phyloP scores from a whole-genome alignment of 1,140 invertebrate genomes.

The Phymorhynchus buccinoides region DNA sequence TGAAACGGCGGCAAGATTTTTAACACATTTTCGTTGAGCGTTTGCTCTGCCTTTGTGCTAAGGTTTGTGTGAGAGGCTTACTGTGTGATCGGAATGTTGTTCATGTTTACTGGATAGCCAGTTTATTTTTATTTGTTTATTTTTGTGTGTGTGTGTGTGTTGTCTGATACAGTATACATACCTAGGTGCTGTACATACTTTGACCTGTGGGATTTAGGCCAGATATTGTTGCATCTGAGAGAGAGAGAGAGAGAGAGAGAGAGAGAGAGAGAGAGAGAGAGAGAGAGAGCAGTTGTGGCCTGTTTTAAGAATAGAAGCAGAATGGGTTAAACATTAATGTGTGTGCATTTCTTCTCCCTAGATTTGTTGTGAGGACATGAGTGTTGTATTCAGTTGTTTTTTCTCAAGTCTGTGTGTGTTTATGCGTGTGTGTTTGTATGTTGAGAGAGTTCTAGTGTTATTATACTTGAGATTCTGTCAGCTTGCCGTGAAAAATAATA shows the following conservation, averaged over 20 bases:
- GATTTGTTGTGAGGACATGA: too few relatives aligned
- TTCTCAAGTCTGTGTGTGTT: neutral
- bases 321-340: too few relatives aligned
- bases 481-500: too few relatives aligned
- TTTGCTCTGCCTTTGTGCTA: neutral
- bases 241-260: neutral
- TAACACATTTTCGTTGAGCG: neutral
- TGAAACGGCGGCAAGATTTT: neutral
- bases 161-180: too few relatives aligned
- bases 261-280: too few relatives aligned
- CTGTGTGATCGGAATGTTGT: neutral
- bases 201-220: constrained; percentile 20
- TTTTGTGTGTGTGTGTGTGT: neutral
- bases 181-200: neutral
- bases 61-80: neutral
- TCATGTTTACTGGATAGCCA: neutral
- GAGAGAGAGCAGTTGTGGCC: neutral
- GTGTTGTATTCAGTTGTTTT: too few relatives aligned
- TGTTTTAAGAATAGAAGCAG: too few relatives aligned
- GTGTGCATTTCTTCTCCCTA: too few relatives aligned
- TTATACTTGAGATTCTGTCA: too few relatives aligned
- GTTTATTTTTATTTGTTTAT: neutral
- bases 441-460: too few relatives aligned
- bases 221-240: neutral
- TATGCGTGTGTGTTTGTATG: neutral